Percentiles rank a stretch among this genome's conserved stretches.
Evolutionary conservation across 2,888 invertebrate genomes (phyloP).

Genomic region (Lasioglossum calceatum): DNA sequence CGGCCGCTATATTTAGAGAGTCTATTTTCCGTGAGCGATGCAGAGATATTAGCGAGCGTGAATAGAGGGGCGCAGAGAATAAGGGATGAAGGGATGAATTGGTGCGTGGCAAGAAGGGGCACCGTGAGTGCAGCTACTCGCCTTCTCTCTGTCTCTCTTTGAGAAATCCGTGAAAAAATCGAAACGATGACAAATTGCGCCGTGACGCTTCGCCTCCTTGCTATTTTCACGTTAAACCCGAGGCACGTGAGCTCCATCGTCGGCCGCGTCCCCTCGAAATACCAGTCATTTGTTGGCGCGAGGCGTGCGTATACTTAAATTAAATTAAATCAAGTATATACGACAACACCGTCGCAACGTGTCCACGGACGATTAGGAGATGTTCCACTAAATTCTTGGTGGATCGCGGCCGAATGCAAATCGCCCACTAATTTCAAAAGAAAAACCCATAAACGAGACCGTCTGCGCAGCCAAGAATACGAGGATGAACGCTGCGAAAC

Average conservation of each 20-base stretch:
- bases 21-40: not conserved
- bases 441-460: not conserved
- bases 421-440: not conserved
- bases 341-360: constrained; percentile 29
- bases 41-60: not conserved
- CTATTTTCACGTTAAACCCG: constrained; percentile 67
- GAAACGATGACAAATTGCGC: constrained; percentile 36
- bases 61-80: not conserved
- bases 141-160: not conserved
- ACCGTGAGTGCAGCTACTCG: not conserved
- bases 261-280: constrained; percentile 19
- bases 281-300: constrained; percentile 12
- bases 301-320: constrained; percentile 52
- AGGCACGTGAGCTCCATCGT: constrained; percentile 35
- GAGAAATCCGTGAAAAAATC: constrained; percentile 13
- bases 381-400: constrained; percentile 56
- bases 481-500: not conserved
- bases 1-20: not conserved
- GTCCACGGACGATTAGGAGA: constrained; percentile 59
- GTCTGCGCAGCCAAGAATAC: not conserved
- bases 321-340: constrained; percentile 58
- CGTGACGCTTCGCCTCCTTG: constrained; percentile 43
- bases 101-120: not conserved
- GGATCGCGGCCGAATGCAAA: constrained; percentile 22
- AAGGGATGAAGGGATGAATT: not conserved